Conservation (phyloP, 53 echinoderm and acorn worm genomes). For the Stichopus horrens region DNA sequence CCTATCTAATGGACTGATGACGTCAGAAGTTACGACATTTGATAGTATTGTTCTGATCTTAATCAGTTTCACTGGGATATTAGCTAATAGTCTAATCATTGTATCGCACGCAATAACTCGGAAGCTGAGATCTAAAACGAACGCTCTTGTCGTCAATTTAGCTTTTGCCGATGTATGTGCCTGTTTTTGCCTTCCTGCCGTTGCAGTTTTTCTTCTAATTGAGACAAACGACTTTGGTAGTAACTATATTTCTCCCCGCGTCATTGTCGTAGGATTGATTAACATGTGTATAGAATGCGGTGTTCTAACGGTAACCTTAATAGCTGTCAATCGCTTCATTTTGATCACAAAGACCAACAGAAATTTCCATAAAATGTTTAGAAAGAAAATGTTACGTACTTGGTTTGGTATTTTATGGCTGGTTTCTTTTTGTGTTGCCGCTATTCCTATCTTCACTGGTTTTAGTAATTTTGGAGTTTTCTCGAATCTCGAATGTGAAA, state of each 20-base stretch:
- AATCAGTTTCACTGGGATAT: background rate
- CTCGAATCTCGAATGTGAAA: constrained; percentile 28
- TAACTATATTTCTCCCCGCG: background rate
- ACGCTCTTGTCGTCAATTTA: constrained; percentile 34
- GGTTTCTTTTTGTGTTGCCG: constrained; percentile 17
- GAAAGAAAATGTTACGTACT: constrained; percentile 14
- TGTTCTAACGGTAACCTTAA: constrained; percentile 67
- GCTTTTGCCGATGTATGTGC: background rate
- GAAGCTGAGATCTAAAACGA: background rate
- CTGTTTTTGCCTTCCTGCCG: background rate
- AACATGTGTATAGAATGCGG: constrained; percentile 62
- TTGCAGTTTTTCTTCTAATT: background rate
- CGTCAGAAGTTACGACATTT: background rate
- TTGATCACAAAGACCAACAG: constrained; percentile 58
- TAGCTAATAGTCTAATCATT: constrained; percentile 8
- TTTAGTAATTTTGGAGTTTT: constrained; percentile 44
- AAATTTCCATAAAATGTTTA: constrained; percentile 51
- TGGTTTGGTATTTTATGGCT: constrained; percentile 49
- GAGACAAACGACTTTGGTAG: too few species aligned
- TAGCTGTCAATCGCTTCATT: constrained; percentile 77
- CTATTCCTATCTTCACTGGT: constrained; percentile 38
- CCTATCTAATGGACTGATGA: too few species aligned
- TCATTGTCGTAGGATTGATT: constrained; percentile 34
- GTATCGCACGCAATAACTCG: background rate
- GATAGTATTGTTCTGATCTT: background rate